A percentile compares a stretch with the other conserved stretches of the same genome.
Conservation (phyloP, 2,113 vertebrate species). For the Gallinago paraguaiae region DNA sequence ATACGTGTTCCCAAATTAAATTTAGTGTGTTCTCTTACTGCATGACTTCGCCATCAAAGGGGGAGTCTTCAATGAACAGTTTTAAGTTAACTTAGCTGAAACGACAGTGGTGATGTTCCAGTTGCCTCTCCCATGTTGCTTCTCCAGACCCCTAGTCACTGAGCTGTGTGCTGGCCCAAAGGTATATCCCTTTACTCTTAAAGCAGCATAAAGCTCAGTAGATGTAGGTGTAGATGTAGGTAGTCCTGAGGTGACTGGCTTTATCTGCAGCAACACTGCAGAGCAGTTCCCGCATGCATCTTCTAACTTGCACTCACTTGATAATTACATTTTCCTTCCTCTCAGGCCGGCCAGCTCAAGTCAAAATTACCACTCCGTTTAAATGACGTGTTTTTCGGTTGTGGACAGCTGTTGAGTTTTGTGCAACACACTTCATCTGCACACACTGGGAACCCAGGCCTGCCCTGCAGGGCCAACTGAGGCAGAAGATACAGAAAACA, state of each 20-base stretch:
- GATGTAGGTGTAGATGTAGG: not conserved
- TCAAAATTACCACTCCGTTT: not conserved
- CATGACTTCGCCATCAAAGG: not conserved
- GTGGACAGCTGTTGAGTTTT: not conserved
- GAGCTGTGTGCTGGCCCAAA: not conserved
- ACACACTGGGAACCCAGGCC: not conserved
- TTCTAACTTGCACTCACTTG: not conserved
- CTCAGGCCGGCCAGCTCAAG: not conserved
- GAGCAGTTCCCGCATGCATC: not conserved
- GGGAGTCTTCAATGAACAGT: not conserved
- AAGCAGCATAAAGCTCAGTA: not conserved
- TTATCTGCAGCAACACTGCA: not conserved
- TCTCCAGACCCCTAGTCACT: not conserved
- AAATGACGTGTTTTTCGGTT: not conserved
- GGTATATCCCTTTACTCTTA: not conserved
- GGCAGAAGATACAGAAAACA: not conserved
- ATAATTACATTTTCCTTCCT: not conserved
- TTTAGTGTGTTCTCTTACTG: not conserved
- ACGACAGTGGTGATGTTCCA: not conserved
- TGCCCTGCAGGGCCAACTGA: not conserved
- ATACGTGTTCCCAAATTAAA: not conserved
- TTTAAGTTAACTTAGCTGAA: not conserved
- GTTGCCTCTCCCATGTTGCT: not conserved
- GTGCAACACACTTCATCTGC: not conserved
- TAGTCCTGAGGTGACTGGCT: not conserved